These are phyloP conservation scores for Lasioglossum albipes DNA, from an alignment of 1,140 invertebrate species.

Conservation along the genomic window DNA sequence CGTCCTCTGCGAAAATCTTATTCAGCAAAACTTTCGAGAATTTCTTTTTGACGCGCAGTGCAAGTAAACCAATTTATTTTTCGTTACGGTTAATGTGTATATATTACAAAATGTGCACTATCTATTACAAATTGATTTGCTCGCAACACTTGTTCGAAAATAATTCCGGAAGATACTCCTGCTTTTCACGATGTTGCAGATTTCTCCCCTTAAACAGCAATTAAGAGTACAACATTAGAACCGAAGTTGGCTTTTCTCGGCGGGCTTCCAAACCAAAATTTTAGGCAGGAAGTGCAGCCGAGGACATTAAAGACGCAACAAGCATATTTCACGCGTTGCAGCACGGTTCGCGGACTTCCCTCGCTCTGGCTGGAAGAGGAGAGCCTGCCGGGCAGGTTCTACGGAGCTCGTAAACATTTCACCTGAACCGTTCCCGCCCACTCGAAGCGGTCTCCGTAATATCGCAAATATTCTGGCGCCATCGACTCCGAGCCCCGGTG, in stretches of 20 bases:
- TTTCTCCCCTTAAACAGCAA: not conserved
- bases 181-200: too few species aligned
- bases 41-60: too few species aligned
- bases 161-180: too few species aligned
- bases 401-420: constrained; percentile 27
- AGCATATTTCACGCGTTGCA: not conserved
- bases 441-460: constrained; percentile 25
- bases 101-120: too few species aligned
- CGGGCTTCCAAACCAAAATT: not conserved
- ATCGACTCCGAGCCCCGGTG: constrained; percentile 7
- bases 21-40: too few species aligned
- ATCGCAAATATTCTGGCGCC: constrained; percentile 47
- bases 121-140: too few species aligned
- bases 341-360: not conserved
- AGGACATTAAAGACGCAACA: not conserved
- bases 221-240: not conserved
- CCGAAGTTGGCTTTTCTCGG: not conserved
- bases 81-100: too few species aligned
- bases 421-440: constrained; percentile 27
- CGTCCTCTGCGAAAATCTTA: not conserved
- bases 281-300: not conserved
- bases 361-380: not conserved
- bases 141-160: too few species aligned
- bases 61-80: too few species aligned
- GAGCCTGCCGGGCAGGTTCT: not conserved